Conservation (phyloP, 2,797 vertebrate genomes). For the Austrolebias charrua region DNA sequence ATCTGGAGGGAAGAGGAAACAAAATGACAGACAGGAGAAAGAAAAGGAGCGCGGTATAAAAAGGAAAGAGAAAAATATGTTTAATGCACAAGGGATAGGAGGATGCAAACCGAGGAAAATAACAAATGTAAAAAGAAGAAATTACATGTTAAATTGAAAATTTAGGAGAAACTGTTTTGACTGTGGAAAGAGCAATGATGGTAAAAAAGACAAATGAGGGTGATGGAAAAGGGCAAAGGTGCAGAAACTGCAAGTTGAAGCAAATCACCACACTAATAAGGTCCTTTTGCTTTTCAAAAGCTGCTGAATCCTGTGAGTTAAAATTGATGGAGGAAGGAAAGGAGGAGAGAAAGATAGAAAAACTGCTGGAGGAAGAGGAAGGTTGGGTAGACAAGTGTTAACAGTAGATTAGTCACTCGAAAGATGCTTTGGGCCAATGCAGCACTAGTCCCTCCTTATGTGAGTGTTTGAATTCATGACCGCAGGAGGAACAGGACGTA, state of each 20-base stretch:
- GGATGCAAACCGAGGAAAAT: background rate
- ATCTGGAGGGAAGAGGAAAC: constrained; percentile 15
- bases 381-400: constrained; percentile 51
- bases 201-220: constrained; percentile 1
- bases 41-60: background rate
- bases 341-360: constrained; percentile 15
- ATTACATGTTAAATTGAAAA: no score
- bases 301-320: constrained; percentile 17
- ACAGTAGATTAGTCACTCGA: constrained; percentile 62
- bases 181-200: no score
- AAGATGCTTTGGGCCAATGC: constrained; percentile 50
- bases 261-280: background rate
- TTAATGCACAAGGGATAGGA: constrained; percentile 1
- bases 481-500: constrained; percentile 23
- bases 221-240: background rate
- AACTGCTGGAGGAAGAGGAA: constrained; percentile 12
- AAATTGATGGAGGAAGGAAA: constrained; percentile 16
- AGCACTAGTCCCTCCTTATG: constrained; percentile 17
- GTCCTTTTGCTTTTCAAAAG: constrained; percentile 9
- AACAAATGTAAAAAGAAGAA: background rate
- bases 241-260: background rate
- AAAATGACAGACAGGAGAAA: constrained; percentile 10
- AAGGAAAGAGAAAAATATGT: constrained; percentile 1
- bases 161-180: no score
- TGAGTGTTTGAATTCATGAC: constrained; percentile 13